A percentile compares a stretch with the other conserved stretches of the same genome.
phyloP scores from a whole-genome alignment of 1,140 invertebrate species.

The Rhagoletis zephyria region DNA sequence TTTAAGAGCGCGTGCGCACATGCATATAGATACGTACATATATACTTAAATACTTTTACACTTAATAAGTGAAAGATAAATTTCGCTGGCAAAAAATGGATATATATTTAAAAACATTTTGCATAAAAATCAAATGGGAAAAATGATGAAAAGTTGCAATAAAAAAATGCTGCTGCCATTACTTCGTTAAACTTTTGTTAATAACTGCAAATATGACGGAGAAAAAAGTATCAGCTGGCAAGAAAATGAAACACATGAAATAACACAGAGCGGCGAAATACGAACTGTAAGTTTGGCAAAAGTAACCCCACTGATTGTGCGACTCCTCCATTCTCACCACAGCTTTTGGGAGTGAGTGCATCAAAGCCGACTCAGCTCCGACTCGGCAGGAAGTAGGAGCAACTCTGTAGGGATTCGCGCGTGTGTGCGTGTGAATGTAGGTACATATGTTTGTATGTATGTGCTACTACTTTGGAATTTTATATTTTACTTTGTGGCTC shows the following conservation, averaged over 20 bases:
- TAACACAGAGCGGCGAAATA: neutral
- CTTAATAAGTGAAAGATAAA: constrained; percentile 26
- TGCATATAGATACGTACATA: neutral
- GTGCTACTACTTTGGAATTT: constrained; percentile 12
- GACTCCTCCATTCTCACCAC: neutral
- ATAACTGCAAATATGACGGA: constrained; percentile 46
- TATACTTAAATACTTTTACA: no score
- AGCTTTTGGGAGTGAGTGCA: neutral
- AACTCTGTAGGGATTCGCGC: neutral
- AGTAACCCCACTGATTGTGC: neutral
- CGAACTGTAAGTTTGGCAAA: neutral
- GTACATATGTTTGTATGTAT: neutral
- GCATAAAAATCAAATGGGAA: constrained; percentile 30
- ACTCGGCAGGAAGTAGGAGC: neutral
- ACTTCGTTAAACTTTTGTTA: constrained; percentile 53
- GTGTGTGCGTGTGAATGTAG: neutral
- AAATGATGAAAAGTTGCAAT: constrained; percentile 27
- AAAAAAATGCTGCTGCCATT: constrained; percentile 41
- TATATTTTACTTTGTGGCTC: constrained; percentile 49
- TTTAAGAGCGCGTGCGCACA: neutral
- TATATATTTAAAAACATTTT: constrained; percentile 13
- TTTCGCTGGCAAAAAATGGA: neutral
- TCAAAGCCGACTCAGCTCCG: neutral
- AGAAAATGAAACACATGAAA: constrained; percentile 41
- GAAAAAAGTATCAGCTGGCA: constrained; percentile 9